These are phyloP conservation scores for Phaedon cochleariae DNA, from an alignment of 2,888 invertebrate genomes.

Conservation along the genomic window DNA sequence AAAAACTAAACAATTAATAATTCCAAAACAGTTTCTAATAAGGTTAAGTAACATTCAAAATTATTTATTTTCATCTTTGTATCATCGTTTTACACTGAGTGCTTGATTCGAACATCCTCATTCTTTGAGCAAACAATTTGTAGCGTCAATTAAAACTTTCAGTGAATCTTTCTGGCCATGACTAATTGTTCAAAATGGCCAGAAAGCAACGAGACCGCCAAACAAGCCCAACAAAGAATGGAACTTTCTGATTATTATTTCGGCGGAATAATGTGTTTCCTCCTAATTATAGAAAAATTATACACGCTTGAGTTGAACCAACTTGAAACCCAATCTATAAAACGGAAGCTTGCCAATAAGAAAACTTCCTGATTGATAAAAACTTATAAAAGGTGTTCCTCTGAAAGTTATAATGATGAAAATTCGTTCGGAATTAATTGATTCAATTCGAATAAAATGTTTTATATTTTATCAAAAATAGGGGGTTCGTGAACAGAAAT, in stretches of 20 bases:
- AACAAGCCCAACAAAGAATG: background rate
- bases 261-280: conserved; percentile 1
- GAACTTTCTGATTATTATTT: conserved; percentile 5
- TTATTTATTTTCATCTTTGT: background rate
- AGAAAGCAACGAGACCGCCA: background rate
- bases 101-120: background rate
- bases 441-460: conserved; percentile 20
- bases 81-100: background rate
- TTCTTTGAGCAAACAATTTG: background rate
- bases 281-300: conserved; percentile 13
- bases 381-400: conserved; percentile 16
- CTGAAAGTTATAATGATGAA: conserved; percentile 20
- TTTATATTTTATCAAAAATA: conserved; percentile 13
- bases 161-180: background rate
- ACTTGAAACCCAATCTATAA: conserved; percentile 7
- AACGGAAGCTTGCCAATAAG: conserved; percentile 6
- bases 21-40: too few relatives aligned
- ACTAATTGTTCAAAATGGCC: background rate
- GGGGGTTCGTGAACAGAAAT: background rate
- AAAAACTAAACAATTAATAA: too few relatives aligned
- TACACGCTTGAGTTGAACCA: background rate
- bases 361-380: conserved; percentile 11
- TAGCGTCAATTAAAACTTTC: background rate
- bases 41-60: too few relatives aligned
- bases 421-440: conserved; percentile 21